Evolutionary conservation across 2,113 vertebrate genomes (phyloP).

Genomic region (Lagopus muta): DNA sequence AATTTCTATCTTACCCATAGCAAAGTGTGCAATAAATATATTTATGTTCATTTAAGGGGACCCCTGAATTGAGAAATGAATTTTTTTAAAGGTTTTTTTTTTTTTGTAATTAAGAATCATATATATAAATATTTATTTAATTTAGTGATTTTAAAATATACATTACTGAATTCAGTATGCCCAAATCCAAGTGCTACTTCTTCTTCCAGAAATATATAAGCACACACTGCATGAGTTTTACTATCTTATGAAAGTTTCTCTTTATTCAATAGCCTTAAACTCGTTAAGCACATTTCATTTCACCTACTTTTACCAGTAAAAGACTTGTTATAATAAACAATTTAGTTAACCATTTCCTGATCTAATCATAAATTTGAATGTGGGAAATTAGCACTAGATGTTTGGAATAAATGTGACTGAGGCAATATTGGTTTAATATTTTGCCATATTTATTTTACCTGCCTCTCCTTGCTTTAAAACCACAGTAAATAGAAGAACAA

Average conservation of each 20-base stretch:
- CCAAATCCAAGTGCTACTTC: background rate
- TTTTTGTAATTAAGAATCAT: background rate
- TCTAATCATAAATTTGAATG: background rate
- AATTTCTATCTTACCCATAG: background rate
- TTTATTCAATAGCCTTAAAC: background rate
- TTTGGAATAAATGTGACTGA: background rate
- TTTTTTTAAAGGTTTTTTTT: background rate
- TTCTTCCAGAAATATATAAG: background rate
- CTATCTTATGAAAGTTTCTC: background rate
- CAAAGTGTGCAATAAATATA: background rate
- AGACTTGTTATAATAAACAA: background rate
- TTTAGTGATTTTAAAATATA: background rate
- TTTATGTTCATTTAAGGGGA: background rate
- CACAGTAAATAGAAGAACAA: background rate
- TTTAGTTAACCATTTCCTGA: background rate
- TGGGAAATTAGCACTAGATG: background rate
- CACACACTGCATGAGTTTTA: background rate
- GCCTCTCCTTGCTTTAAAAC: background rate
- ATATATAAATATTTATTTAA: background rate
- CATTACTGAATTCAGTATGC: background rate
- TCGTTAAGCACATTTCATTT: background rate
- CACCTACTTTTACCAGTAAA: background rate
- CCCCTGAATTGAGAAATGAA: background rate
- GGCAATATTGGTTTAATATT: background rate
- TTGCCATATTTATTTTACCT: background rate